Conservation (phyloP, 1,140 invertebrate genomes). For the Drosophila sp. region DNA sequence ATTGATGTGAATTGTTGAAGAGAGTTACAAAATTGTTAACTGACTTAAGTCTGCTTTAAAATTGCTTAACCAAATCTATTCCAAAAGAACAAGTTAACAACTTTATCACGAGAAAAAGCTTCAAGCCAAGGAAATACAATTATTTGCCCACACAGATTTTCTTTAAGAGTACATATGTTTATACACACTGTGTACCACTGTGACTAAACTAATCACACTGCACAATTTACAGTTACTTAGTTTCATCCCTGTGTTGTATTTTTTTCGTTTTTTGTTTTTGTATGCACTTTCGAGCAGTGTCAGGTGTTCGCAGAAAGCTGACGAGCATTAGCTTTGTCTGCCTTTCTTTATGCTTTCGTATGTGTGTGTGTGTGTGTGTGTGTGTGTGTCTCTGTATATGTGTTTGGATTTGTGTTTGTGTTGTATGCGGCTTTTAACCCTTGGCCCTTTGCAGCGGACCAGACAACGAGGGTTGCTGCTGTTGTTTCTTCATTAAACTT, state of each 20-base stretch:
- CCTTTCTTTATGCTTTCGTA: constrained; percentile 20
- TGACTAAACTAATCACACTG: constrained; percentile 26
- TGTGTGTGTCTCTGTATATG: constrained; percentile 15
- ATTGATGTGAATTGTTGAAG: too few relatives aligned
- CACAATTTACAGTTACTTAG: constrained; percentile 16
- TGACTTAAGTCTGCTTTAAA: too few relatives aligned
- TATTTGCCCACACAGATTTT: too few relatives aligned
- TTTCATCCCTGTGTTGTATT: constrained; percentile 24
- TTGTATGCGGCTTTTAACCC: constrained; percentile 56
- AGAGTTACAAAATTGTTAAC: too few relatives aligned
- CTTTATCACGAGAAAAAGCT: too few relatives aligned
- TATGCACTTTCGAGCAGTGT: constrained; percentile 37
- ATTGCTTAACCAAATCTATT: too few relatives aligned
- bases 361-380: neutral
- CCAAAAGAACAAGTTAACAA: too few relatives aligned
- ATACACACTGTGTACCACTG: neutral
- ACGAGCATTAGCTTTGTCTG: constrained; percentile 44
- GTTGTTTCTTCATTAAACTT: constrained; percentile 40
- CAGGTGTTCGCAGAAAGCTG: constrained; percentile 37
- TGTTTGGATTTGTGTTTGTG: constrained; percentile 2
- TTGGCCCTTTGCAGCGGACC: constrained; percentile 35
- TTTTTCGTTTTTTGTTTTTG: neutral
- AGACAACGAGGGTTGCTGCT: constrained; percentile 53
- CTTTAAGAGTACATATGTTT: too few relatives aligned
- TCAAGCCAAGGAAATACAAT: too few relatives aligned